Percentiles rank a stretch among this genome's conserved stretches.
phyloP scores from a whole-genome alignment of 2,797 vertebrate species.

The Molossus molossus region DNA sequence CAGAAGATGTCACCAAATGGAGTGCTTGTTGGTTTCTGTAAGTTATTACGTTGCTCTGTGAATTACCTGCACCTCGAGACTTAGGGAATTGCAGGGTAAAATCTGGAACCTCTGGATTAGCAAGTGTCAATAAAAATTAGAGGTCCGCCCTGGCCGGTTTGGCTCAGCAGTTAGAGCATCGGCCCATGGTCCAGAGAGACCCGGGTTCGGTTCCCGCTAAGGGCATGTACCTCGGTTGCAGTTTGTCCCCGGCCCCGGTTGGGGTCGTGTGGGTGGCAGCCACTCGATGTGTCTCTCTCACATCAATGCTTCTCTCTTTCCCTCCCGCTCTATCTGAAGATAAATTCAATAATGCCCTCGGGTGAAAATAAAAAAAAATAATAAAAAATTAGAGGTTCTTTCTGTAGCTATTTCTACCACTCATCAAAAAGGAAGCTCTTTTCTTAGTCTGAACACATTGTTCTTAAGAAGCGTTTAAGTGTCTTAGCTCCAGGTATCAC shows the following conservation, averaged over 20 bases:
- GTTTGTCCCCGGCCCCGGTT: no score
- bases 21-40: background rate
- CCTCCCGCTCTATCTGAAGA: no score
- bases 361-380: no score
- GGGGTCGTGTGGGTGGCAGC: no score
- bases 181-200: no score
- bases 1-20: constrained; percentile 35
- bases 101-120: background rate
- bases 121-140: background rate
- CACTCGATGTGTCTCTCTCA: no score
- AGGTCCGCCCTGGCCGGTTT: no score
- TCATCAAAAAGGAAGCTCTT: constrained; percentile 19
- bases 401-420: background rate
- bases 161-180: no score
- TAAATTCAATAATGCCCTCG: no score
- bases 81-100: background rate
- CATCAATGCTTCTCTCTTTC: no score
- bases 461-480: background rate
- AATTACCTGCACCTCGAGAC: background rate
- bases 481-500: background rate
- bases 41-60: background rate
- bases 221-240: no score
- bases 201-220: no score
- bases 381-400: background rate
- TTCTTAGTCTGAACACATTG: background rate